Conservation (phyloP, 1,140 invertebrate species). For the Macrobrachium rosenbergii region DNA sequence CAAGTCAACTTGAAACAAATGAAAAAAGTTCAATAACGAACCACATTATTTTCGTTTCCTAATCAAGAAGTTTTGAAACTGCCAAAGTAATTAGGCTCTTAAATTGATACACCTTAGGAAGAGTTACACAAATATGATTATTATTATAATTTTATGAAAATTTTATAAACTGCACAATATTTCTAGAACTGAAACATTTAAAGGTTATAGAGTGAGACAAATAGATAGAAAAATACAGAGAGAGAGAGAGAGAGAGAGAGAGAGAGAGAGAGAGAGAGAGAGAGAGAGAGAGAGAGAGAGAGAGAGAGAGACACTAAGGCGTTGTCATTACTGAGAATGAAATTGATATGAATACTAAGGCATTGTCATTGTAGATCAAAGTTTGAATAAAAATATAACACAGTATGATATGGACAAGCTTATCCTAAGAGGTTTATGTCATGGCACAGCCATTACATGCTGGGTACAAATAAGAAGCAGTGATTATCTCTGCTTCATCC, state of each 20-base stretch:
- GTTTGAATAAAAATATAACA: neutral
- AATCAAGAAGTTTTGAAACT: too few species aligned
- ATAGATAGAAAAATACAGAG: neutral
- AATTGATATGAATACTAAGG: neutral
- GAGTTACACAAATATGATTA: too few species aligned
- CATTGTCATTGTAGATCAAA: too few species aligned
- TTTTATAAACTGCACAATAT: neutral
- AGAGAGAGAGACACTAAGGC: neutral
- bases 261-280: neutral
- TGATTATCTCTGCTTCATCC: too few species aligned
- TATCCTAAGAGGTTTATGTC: too few species aligned
- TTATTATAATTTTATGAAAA: neutral
- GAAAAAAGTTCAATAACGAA: too few species aligned
- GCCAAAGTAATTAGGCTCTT: too few species aligned
- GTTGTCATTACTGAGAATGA: neutral
- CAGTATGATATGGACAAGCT: neutral
- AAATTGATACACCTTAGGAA: too few species aligned
- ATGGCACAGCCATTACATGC: too few species aligned
- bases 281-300: neutral
- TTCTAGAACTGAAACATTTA: neutral
- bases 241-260: slow-evolving; percentile 3
- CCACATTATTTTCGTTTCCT: too few species aligned
- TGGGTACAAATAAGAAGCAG: too few species aligned
- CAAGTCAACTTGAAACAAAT: too few species aligned
- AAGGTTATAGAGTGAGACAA: neutral